Percentiles rank a stretch among this genome's conserved stretches.
phyloP scores from a whole-genome alignment of 2,113 vertebrate genomes.

The Toxotes chatareus region DNA sequence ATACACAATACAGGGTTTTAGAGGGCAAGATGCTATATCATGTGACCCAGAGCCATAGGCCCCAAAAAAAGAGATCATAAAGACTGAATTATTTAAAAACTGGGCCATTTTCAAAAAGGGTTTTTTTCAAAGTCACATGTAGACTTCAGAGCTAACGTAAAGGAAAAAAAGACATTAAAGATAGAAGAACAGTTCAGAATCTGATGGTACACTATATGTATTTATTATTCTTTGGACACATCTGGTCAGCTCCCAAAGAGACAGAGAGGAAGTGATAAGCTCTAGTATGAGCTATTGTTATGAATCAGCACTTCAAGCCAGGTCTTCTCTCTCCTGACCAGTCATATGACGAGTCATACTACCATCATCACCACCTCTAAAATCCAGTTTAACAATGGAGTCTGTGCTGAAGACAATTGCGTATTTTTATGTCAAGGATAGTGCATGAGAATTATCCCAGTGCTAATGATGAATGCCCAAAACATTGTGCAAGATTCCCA shows the following conservation, averaged over 20 bases:
- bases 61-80: conserved; percentile 3
- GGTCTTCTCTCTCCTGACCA: conserved; percentile 24
- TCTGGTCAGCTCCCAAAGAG: conserved; percentile 14
- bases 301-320: conserved; percentile 57
- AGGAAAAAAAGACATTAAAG: not conserved
- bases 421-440: not conserved
- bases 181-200: not conserved
- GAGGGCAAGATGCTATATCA: not conserved
- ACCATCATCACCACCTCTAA: conserved; percentile 25
- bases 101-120: not conserved
- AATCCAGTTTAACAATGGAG: conserved; percentile 10
- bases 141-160: too few relatives aligned
- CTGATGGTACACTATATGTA: not conserved
- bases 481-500: conserved; percentile 11
- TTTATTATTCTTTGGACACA: not conserved
- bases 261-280: not conserved
- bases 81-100: not conserved
- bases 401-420: conserved; percentile 19
- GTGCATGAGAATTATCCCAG: not conserved
- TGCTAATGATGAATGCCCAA: not conserved
- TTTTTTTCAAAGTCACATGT: not conserved
- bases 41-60: not conserved
- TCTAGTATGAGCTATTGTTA: conserved; percentile 21
- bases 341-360: conserved; percentile 48
- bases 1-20: not conserved